These are phyloP conservation scores for Paramisgurnus dabryanus DNA, from an alignment of 2,113 vertebrate species.

Conservation along the genomic window DNA sequence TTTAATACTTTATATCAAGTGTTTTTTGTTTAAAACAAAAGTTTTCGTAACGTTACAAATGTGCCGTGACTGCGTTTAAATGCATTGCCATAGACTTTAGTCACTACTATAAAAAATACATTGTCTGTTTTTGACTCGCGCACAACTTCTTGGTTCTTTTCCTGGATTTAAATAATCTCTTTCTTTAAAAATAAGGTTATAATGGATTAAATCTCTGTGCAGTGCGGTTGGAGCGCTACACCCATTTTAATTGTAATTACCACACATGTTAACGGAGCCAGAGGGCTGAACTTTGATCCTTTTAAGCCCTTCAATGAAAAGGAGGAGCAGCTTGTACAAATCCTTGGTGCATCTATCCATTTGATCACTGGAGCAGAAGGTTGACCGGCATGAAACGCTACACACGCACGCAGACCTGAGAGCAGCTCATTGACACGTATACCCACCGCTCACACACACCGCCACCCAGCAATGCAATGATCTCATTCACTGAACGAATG, in stretches of 20 bases:
- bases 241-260: conserved; percentile 21
- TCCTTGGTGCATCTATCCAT: conserved; percentile 25
- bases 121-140: too few species aligned
- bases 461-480: conserved; percentile 25
- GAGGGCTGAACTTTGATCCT: conserved; percentile 43
- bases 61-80: too few species aligned
- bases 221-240: not conserved
- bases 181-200: conserved; percentile 25
- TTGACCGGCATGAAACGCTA: not conserved
- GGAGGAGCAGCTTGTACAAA: conserved; percentile 28
- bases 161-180: not conserved
- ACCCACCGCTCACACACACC: not conserved
- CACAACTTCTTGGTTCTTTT: too few species aligned
- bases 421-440: not conserved
- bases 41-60: too few species aligned
- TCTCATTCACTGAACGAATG: conserved; percentile 56
- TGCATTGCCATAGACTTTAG: too few species aligned
- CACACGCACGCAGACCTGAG: conserved; percentile 14
- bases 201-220: not conserved
- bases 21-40: too few species aligned
- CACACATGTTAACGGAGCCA: not conserved
- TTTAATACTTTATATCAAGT: too few species aligned
- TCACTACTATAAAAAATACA: too few species aligned
- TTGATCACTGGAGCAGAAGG: conserved; percentile 37
- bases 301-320: conserved; percentile 35